Base-by-base conservation (phyloP, 2,888 invertebrate genomes). In the Zele albiditarsus region DNA sequence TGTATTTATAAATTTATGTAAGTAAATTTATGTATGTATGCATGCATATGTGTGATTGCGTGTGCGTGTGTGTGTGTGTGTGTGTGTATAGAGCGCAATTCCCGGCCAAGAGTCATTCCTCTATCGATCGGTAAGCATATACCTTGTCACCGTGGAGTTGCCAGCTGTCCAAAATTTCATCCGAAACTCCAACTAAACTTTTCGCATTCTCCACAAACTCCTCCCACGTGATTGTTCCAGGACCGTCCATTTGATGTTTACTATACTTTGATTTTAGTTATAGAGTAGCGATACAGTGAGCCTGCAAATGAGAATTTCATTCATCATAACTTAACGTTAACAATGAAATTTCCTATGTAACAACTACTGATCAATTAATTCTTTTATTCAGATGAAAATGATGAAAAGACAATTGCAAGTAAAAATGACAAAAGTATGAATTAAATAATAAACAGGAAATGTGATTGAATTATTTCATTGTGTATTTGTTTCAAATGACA, bases 161-260 rank as follows among this genome's bases (percentile, higher is more conserved):
- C 90, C 90, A 90, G 68, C 82, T 81, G 80, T 90, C 90, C 28
- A 83, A 82, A 57, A 90, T 84, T 73, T 82, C 77, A 70, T 85
- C 77, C 4, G 91, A 90, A 71, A 88, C 71, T 71, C 79, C 74
- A 25, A 88, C 80, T 31, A 91, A 86, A 67, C 82, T 82, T 81
- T 86, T 83, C 8, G 88, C 89, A 77, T 87, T 84, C 62, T 82
- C 80, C 25, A 87, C 75, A 82, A 90, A 91, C 80, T 90, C 88
- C 62, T 89, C 89, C 89, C 89, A 89, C 73, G 89, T 86, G 16
- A 90, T 82, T 28, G 88, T 89, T 58, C 90, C 90, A 77, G 84
- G 82, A 71, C 86, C 89, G 71, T 88, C 86, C 87, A 89, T 88
- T 27, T 72, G 71, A 77, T 77, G 62, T 42, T 38, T 62, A 28